phyloP scores from a whole-genome alignment of 2,797 vertebrate genomes.

The Vultur gryphus region DNA sequence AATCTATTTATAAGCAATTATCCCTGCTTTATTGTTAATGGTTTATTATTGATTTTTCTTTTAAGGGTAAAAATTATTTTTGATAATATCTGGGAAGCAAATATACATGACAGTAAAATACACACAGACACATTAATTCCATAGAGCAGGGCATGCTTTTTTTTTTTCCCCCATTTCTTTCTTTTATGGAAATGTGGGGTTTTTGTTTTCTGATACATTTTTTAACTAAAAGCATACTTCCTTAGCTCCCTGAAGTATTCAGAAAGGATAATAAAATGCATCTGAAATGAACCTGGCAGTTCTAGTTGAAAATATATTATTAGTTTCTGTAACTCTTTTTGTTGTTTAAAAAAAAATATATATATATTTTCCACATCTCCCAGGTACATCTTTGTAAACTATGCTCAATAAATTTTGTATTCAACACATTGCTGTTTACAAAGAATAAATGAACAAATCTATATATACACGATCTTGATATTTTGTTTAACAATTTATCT shows the following conservation, averaged over 20 bases:
- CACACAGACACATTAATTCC: neutral
- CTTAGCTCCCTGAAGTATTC: neutral
- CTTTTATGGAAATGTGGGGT: neutral
- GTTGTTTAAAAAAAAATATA: neutral
- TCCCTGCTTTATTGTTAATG: neutral
- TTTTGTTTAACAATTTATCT: neutral
- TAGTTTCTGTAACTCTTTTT: neutral
- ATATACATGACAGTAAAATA: neutral
- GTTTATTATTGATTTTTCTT: neutral
- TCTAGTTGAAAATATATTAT: neutral
- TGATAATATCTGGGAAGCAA: neutral
- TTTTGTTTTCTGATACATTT: neutral
- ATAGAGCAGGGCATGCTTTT: rapidly evolving
- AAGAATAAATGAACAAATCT: neutral
- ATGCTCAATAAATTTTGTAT: neutral
- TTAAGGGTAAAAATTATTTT: neutral
- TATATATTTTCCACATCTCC: neutral
- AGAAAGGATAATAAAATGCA: neutral
- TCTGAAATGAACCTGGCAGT: neutral
- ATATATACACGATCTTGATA: neutral
- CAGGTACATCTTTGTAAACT: neutral
- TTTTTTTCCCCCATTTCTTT: neutral
- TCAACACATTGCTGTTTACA: neutral
- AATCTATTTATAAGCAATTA: neutral
- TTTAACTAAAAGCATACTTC: neutral